Evolutionary conservation across 1,140 invertebrate genomes (phyloP).

Genomic region (Neotoxoptera formosana): DNA sequence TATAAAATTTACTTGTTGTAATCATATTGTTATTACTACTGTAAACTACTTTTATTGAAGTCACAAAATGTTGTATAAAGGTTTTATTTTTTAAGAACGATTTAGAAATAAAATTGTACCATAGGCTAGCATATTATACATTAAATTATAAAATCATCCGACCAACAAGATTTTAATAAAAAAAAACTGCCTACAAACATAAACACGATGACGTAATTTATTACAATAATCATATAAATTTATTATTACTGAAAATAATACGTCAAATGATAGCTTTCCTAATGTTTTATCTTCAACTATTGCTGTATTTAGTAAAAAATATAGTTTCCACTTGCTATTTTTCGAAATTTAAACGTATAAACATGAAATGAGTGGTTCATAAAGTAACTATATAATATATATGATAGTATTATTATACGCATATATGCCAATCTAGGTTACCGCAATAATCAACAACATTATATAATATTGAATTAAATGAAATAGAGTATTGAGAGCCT

Average conservation of each 20-base stretch:
- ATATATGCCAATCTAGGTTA: constrained; percentile 37
- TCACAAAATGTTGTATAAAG: too few species aligned
- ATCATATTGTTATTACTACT: too few species aligned
- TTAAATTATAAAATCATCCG: neutral
- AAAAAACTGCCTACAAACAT: neutral
- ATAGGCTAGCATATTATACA: too few species aligned
- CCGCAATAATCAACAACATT: constrained; percentile 37
- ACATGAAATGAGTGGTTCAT: neutral
- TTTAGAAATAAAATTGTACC: too few species aligned
- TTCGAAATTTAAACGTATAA: constrained; percentile 11
- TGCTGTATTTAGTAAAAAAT: neutral
- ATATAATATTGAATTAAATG: constrained; percentile 37
- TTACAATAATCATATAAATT: neutral
- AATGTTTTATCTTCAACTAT: neutral
- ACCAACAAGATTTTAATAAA: neutral
- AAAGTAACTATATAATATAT: neutral
- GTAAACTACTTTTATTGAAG: too few species aligned
- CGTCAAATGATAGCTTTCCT: neutral
- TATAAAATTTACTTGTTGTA: neutral
- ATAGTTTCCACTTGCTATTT: neutral
- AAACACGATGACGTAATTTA: neutral
- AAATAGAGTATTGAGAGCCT: neutral
- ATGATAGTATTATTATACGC: neutral
- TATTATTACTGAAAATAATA: neutral
- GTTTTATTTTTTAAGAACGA: too few species aligned